These are phyloP conservation scores for Ammospiza nelsoni DNA, from an alignment of 2,113 vertebrate genomes.

Conservation along the genomic window DNA sequence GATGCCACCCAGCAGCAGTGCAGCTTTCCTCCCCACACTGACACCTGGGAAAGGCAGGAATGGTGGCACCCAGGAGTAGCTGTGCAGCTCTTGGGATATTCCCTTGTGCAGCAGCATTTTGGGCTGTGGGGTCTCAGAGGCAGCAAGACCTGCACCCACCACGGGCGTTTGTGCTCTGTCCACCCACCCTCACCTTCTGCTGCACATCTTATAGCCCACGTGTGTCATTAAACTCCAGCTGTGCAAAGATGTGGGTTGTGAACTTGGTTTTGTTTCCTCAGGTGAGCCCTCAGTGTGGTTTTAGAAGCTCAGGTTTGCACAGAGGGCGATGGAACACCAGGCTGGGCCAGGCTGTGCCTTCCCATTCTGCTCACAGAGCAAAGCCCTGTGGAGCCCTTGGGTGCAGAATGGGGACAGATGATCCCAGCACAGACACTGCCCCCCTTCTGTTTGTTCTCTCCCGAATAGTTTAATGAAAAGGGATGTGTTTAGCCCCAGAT, in stretches of 20 bases:
- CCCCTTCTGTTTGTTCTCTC: not conserved
- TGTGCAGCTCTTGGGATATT: not conserved
- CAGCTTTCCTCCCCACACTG: slow-evolving; percentile 10
- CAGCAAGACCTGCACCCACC: not conserved
- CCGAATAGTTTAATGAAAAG: not conserved
- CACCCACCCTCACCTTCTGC: not conserved
- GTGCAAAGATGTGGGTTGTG: not conserved
- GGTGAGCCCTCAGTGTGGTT: not conserved
- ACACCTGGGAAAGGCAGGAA: not conserved
- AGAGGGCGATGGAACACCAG: fast-evolving
- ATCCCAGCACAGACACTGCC: not conserved
- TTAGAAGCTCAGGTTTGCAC: not conserved
- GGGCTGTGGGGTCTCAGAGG: not conserved
- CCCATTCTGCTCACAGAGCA: not conserved
- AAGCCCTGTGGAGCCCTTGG: fast-evolving
- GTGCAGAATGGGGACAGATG: not conserved
- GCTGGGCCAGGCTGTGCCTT: not conserved
- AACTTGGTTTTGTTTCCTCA: not conserved
- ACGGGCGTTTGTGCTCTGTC: not conserved
- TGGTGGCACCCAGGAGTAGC: not conserved
- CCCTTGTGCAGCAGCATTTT: not conserved
- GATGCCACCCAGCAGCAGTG: slow-evolving; percentile 9
- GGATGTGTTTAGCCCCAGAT: not conserved
- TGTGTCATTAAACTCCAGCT: slow-evolving; percentile 12
- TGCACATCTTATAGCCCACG: not conserved